phyloP scores from a whole-genome alignment of 2,888 invertebrate genomes.

The Theretra japonica region DNA sequence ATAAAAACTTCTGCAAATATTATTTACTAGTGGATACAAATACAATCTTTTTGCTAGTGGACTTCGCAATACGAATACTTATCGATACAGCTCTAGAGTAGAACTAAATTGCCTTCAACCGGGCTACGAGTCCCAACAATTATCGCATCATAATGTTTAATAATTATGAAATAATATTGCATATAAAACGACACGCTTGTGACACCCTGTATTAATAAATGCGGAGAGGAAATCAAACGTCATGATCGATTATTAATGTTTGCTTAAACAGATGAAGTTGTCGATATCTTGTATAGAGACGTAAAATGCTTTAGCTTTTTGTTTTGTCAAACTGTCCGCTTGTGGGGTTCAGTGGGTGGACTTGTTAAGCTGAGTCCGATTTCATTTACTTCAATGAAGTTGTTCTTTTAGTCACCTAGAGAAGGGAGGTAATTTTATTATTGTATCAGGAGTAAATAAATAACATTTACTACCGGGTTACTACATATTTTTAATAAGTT shows the following conservation, averaged over 20 bases:
- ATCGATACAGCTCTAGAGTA: no score
- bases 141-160: no score
- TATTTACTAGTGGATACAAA: no score
- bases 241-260: conserved; percentile 76
- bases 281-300: conserved; percentile 75
- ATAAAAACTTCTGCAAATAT: no score
- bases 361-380: neutral
- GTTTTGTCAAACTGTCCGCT: conserved; percentile 76
- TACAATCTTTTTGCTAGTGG: no score
- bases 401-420: neutral
- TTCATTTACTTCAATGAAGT: neutral
- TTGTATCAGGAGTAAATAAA: no score
- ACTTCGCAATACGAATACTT: no score
- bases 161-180: neutral
- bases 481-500: no score
- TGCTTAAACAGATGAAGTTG: conserved; percentile 73
- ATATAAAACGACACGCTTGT: neutral
- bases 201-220: conserved; percentile 20
- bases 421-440: no score
- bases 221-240: conserved; percentile 75
- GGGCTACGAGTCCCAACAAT: no score
- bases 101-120: no score
- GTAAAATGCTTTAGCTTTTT: conserved; percentile 71
- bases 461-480: no score
- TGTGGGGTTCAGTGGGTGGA: conserved; percentile 32